A percentile compares a stretch with the other conserved stretches of the same genome.
These are phyloP conservation scores for Malacoraja senta DNA, from an alignment of 2,797 vertebrate species.

Conservation along the genomic window DNA sequence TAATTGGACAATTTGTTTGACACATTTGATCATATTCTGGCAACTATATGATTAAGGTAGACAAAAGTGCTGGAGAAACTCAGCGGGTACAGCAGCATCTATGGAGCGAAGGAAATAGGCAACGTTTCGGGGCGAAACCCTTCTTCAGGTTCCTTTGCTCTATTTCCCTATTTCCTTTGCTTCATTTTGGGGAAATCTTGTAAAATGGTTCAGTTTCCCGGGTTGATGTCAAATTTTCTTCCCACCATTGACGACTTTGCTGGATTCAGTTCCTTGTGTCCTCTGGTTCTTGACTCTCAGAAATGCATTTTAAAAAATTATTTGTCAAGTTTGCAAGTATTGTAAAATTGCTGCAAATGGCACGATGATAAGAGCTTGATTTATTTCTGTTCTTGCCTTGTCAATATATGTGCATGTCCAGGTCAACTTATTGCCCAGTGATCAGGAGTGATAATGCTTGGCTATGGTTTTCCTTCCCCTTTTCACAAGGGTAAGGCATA, in stretches of 20 bases:
- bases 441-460: not conserved
- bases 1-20: constrained; percentile 10
- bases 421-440: not conserved
- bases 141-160: too few species aligned
- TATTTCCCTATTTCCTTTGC: too few species aligned
- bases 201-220: not conserved
- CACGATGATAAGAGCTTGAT: not conserved
- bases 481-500: not conserved
- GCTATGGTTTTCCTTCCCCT: not conserved
- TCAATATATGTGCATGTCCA: not conserved
- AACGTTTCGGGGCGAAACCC: too few species aligned
- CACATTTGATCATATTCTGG: not conserved
- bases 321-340: not conserved
- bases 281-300: not conserved
- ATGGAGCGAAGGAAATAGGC: too few species aligned
- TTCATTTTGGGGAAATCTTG: not conserved
- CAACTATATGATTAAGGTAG: not conserved
- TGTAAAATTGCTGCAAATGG: not conserved
- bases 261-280: not conserved
- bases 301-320: not conserved
- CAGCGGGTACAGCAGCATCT: too few species aligned
- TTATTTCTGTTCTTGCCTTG: not conserved
- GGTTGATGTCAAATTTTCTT: not conserved
- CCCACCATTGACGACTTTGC: not conserved
- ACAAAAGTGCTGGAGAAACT: too few species aligned